Conservation (phyloP, 2,888 invertebrate species). For the Empis stercorea region DNA sequence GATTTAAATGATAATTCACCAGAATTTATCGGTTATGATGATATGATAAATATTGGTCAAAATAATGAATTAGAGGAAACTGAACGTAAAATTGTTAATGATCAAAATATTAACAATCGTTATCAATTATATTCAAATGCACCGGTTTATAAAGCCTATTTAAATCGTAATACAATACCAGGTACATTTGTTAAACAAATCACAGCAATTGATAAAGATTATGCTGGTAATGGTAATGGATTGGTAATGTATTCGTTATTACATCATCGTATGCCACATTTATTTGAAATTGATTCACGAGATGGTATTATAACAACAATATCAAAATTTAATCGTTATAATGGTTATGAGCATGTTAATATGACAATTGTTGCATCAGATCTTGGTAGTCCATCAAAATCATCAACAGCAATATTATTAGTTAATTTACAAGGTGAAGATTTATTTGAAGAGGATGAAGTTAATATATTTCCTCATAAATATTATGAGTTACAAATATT, state of each 20-base stretch:
- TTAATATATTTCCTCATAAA: conserved; percentile 45
- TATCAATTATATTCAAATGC: neutral
- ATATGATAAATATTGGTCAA: conserved; percentile 22
- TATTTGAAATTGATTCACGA: conserved; percentile 73
- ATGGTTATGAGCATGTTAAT: conserved; percentile 45
- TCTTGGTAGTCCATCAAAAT: conserved; percentile 69
- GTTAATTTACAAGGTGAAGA: conserved; percentile 45
- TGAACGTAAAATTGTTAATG: conserved; percentile 17
- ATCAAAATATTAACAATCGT: neutral
- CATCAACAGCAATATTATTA: conserved; percentile 60
- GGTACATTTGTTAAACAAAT: conserved; percentile 64
- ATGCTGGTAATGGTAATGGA: conserved; percentile 76
- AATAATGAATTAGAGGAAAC: conserved; percentile 35
- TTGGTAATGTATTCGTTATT: conserved; percentile 64
- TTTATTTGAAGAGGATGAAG: conserved; percentile 16
- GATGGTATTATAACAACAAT: conserved; percentile 70
- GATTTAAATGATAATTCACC: conserved; percentile 79
- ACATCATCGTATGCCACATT: conserved; percentile 46
- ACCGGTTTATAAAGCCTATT: conserved; percentile 62
- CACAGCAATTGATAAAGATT: conserved; percentile 75
- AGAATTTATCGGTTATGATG: conserved; percentile 64
- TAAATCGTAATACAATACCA: conserved; percentile 60
- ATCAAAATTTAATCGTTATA: conserved; percentile 39
- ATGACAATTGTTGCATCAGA: conserved; percentile 73
- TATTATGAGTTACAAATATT: conserved; percentile 73